Evolutionary conservation across 2,113 vertebrate genomes (phyloP).

Genomic region (Oryzias curvinotus): DNA sequence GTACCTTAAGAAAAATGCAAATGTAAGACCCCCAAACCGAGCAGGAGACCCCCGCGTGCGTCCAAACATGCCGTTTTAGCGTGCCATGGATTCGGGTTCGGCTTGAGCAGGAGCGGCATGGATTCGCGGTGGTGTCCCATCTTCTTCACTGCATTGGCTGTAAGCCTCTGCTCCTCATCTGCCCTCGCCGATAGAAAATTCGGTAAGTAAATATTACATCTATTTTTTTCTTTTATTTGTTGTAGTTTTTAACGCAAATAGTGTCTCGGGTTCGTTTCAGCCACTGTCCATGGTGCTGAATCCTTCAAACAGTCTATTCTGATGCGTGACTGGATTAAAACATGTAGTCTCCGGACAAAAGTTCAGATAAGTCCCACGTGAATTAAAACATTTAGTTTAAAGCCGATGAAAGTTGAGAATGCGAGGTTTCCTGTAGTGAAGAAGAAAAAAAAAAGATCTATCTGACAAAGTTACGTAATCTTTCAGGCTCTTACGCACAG

Average conservation of each 20-base stretch:
- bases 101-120: slow-evolving; percentile 56
- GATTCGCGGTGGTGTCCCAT: slow-evolving; percentile 63
- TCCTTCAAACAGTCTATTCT: neutral
- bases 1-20: slow-evolving; percentile 9
- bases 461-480: slow-evolving; percentile 56
- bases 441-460: slow-evolving; percentile 14
- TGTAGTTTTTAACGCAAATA: neutral
- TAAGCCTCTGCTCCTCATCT: slow-evolving; percentile 58
- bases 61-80: slow-evolving; percentile 55
- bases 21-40: slow-evolving; percentile 7
- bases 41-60: slow-evolving; percentile 22
- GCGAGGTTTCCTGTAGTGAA: neutral
- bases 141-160: slow-evolving; percentile 64
- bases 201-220: slow-evolving; percentile 63
- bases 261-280: neutral
- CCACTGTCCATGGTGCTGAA: slow-evolving; percentile 15
- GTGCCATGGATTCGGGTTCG: slow-evolving; percentile 58
- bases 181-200: slow-evolving; percentile 67
- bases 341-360: slow-evolving; percentile 26
- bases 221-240: neutral
- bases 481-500: slow-evolving; percentile 29
- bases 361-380: slow-evolving; percentile 13
- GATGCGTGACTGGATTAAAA: neutral
- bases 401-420: neutral
- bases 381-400: neutral